phyloP scores from a whole-genome alignment of 2,797 vertebrate genomes.

The Muscicapa striata region DNA sequence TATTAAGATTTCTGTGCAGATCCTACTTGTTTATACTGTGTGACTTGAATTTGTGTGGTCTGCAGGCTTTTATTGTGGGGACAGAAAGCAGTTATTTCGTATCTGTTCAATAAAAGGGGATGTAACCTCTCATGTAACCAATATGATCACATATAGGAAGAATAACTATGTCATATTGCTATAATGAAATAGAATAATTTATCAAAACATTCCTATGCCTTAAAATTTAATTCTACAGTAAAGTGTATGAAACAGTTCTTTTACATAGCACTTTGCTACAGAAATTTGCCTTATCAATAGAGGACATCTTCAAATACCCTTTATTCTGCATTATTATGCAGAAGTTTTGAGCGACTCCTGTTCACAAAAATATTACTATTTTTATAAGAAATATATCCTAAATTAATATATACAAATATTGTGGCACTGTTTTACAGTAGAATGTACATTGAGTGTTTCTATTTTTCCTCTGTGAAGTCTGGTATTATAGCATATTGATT shows the following conservation, averaged over 20 bases:
- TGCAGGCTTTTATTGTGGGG: neutral
- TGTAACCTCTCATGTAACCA: neutral
- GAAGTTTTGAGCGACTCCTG: neutral
- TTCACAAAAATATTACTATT: neutral
- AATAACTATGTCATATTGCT: neutral
- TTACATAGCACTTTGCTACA: neutral
- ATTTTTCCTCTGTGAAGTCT: neutral
- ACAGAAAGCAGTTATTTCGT: constrained; percentile 26
- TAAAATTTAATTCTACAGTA: neutral
- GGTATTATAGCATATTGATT: neutral
- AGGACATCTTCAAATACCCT: neutral
- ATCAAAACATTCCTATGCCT: neutral
- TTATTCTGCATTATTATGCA: neutral
- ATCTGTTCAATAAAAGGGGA: constrained; percentile 4
- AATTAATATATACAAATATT: neutral
- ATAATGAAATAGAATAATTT: neutral
- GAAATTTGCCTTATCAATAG: neutral
- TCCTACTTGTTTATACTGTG: constrained; percentile 30
- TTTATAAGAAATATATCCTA: neutral
- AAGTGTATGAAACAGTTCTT: fast-evolving
- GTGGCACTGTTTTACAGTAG: neutral
- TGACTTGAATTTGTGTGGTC: constrained; percentile 61
- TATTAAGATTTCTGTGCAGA: neutral
- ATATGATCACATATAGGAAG: neutral
- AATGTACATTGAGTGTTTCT: neutral